These are phyloP conservation scores for Gracilinanus agilis DNA, from an alignment of 2,113 vertebrate species.

Conservation along the genomic window DNA sequence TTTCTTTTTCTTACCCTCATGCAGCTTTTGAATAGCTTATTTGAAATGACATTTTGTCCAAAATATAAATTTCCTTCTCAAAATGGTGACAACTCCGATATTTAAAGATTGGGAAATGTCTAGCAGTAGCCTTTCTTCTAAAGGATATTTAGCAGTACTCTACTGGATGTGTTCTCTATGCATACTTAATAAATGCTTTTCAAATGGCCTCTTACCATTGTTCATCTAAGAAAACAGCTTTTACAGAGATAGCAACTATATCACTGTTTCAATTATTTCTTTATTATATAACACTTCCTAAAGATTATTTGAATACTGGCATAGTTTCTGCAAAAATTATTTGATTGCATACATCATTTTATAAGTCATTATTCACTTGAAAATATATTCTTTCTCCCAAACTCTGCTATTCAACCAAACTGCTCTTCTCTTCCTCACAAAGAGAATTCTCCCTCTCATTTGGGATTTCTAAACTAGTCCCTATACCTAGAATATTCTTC, in stretches of 20 bases:
- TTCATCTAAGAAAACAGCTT: conserved; percentile 57
- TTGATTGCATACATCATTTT: conserved; percentile 74
- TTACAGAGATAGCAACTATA: conserved; percentile 70
- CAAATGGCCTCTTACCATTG: conserved; percentile 56
- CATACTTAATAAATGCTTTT: conserved; percentile 63
- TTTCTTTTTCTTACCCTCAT: conserved; percentile 7
- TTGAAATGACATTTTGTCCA: conserved; percentile 73
- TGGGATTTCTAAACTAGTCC: no score
- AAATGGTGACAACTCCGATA: conserved; percentile 72
- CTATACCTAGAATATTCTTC: neutral
- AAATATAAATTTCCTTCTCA: conserved; percentile 77
- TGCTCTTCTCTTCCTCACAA: neutral
- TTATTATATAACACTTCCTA: conserved; percentile 71
- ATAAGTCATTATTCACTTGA: conserved; percentile 71
- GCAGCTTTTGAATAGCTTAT: conserved; percentile 67
- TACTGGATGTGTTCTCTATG: conserved; percentile 4
- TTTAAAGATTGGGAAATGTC: conserved; percentile 74
- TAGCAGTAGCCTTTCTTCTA: conserved; percentile 61
- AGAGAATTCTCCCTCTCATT: neutral
- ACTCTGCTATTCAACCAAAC: neutral
- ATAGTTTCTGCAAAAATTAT: conserved; percentile 65
- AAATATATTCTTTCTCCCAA: conserved; percentile 52
- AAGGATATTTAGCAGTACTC: conserved; percentile 60
- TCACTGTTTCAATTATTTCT: conserved; percentile 69
- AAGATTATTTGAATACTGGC: conserved; percentile 63